Base-by-base conservation (phyloP, 1,140 invertebrate genomes). In the Mylabris phalerata region DNA sequence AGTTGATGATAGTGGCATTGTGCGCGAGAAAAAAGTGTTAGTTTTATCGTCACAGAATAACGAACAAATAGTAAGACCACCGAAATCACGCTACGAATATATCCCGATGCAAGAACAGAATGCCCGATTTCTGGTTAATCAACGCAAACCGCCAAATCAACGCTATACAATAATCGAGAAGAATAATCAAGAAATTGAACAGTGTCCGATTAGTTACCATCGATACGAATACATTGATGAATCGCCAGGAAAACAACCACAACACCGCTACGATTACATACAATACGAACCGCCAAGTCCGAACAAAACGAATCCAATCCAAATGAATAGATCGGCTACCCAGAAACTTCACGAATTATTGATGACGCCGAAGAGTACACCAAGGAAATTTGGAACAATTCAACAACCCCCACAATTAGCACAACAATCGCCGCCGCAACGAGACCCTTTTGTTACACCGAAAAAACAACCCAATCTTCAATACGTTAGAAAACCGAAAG, bases 331-430 rank as follows among this genome's bases (percentile, higher is more conserved):
- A 83, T 69, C 71, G 85, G 87, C 86, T 0, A 89, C 87, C 0
- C 84, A 87, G 66, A 88, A 86, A 65, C 70, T 89, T 0, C 86
- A 89, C 66, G 86, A 88, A 61, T 72, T 88, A 9, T 69, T 89
- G 3, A 81, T 84, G 9, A 88, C 87, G 6, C 87, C 86, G 0
- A 78, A 81, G 43, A 86, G 85, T 62, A 69, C 74, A 66, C 66
- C 1, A 67, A 77, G 1, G 73, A 32, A 7, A 32, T 5, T 32
- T 32, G 4, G 4, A 32, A 32, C 32, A 32, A 7, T 32, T 5
- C 32, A 32, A 32, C 32, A 32, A 32, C 73, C 3, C 72, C 75
- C 0, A 77, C 77, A 0, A 77, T 74, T 49, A 77, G 75, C 4
- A 42, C 43, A 57, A 25, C 27, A 59, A 25, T 62, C 62, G 43